Evolutionary conservation across 2,888 invertebrate genomes (phyloP).

Genomic region (Drosophila limbata): DNA sequence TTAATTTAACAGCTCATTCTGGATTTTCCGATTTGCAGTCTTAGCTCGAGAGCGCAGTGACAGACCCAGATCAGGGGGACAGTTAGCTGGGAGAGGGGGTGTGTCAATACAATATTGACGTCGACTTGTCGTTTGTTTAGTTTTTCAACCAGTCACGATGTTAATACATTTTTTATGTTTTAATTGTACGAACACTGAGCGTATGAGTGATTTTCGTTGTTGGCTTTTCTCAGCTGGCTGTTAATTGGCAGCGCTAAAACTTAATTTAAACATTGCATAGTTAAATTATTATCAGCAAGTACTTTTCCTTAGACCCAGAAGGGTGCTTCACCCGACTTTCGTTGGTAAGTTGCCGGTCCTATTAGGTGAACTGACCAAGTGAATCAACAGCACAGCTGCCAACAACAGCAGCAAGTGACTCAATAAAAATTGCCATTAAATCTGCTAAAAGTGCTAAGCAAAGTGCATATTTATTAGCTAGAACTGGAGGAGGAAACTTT

Average conservation of each 20-base stretch:
- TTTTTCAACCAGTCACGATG: slow-evolving; percentile 75
- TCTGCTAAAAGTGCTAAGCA: slow-evolving; percentile 50
- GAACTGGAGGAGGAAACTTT: background rate
- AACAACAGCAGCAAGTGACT: slow-evolving; percentile 55
- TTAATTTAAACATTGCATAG: slow-evolving; percentile 53
- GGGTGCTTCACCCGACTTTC: slow-evolving; percentile 63
- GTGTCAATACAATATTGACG: slow-evolving; percentile 61
- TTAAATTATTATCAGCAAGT: slow-evolving; percentile 45
- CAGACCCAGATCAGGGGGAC: slow-evolving; percentile 17
- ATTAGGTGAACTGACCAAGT: slow-evolving; percentile 21
- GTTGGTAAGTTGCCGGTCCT: background rate
- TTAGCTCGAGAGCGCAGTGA: slow-evolving; percentile 37
- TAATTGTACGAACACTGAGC: slow-evolving; percentile 69
- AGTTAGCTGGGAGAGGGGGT: slow-evolving; percentile 12
- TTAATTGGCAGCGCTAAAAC: slow-evolving; percentile 68
- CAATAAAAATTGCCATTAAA: slow-evolving; percentile 66
- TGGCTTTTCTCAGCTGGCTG: slow-evolving; percentile 69
- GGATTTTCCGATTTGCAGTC: slow-evolving; percentile 72
- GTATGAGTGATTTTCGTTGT: slow-evolving; percentile 76
- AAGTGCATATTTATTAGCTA: slow-evolving; percentile 50
- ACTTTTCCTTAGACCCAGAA: slow-evolving; percentile 22
- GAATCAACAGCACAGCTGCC: slow-evolving; percentile 61
- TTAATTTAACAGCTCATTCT: slow-evolving; percentile 78
- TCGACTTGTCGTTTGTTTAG: slow-evolving; percentile 39
- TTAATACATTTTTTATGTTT: slow-evolving; percentile 81